Percentiles rank a stretch among this genome's conserved stretches.
These are phyloP conservation scores for Antheraea mylitta DNA, from an alignment of 1,140 invertebrate species.

Conservation along the genomic window DNA sequence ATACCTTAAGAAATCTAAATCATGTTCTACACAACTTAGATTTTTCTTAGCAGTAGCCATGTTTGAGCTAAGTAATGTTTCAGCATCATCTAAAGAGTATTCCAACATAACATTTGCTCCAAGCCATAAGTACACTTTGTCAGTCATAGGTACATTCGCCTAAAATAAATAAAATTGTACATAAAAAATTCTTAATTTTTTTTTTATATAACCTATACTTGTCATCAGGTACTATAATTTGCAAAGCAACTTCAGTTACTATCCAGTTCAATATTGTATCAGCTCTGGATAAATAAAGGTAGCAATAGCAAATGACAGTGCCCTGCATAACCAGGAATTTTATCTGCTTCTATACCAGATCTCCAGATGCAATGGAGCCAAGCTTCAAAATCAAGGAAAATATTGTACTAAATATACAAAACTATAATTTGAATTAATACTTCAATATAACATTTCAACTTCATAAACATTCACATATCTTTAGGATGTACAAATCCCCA, in stretches of 20 bases:
- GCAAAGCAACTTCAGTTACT: too few relatives aligned
- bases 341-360: too few relatives aligned
- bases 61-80: conserved; percentile 92
- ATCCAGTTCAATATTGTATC: too few relatives aligned
- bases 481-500: background rate
- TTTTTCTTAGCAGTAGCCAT: conserved; percentile 92
- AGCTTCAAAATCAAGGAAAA: too few relatives aligned
- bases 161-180: conserved; percentile 29
- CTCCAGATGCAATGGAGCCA: too few relatives aligned
- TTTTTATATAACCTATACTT: background rate
- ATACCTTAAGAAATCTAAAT: conserved; percentile 92
- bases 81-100: conserved; percentile 95
- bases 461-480: too few relatives aligned
- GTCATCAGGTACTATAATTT: background rate
- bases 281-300: too few relatives aligned
- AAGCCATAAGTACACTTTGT: conserved; percentile 98
- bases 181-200: background rate
- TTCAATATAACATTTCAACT: too few relatives aligned
- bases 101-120: conserved; percentile 99
- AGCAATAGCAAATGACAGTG: too few relatives aligned
- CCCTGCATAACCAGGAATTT: too few relatives aligned
- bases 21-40: conserved; percentile 91
- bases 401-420: too few relatives aligned
- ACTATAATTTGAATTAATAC: too few relatives aligned
- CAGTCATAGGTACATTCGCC: conserved; percentile 92